phyloP scores from a whole-genome alignment of 1,140 invertebrate genomes.

The Zaprionus capensis region DNA sequence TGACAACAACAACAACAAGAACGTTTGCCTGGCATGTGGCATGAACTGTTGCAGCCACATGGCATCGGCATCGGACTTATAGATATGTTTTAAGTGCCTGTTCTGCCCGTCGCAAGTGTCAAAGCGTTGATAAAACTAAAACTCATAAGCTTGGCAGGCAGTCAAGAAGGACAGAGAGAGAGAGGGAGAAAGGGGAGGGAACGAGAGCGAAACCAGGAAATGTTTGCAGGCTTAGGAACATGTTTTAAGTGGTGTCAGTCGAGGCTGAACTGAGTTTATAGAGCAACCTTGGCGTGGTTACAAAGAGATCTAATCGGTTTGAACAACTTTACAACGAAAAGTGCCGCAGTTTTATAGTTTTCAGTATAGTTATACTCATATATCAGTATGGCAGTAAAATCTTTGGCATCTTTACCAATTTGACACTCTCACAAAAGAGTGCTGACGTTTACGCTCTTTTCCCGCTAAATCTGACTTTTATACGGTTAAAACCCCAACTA shows the following conservation, averaged over 20 bases:
- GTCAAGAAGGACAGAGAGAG: neutral
- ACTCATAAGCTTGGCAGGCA: constrained; percentile 49
- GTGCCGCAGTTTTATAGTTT: constrained; percentile 5
- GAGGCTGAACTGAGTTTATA: constrained; percentile 7
- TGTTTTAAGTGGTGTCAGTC: constrained; percentile 15
- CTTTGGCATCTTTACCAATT: neutral
- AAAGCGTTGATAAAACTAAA: constrained; percentile 65
- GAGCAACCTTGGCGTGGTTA: constrained; percentile 22
- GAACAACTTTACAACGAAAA: constrained; percentile 1
- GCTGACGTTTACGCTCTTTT: too few species aligned
- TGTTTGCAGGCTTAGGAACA: constrained; percentile 7
- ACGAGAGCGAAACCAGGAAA: constrained; percentile 27
- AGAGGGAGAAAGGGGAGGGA: neutral
- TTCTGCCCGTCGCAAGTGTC: constrained; percentile 65
- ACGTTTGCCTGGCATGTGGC: constrained; percentile 43
- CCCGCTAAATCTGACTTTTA: too few species aligned
- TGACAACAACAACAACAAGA: constrained; percentile 19
- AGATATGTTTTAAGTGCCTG: constrained; percentile 59
- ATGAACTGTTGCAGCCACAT: constrained; percentile 48
- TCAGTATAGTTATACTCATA: neutral
- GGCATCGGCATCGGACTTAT: constrained; percentile 52
- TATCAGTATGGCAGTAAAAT: neutral
- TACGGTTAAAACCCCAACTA: too few species aligned
- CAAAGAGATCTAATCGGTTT: constrained; percentile 2
- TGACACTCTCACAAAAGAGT: neutral